Evolutionary conservation across 2,113 vertebrate species (phyloP).

Genomic region (Perccottus glenii): DNA sequence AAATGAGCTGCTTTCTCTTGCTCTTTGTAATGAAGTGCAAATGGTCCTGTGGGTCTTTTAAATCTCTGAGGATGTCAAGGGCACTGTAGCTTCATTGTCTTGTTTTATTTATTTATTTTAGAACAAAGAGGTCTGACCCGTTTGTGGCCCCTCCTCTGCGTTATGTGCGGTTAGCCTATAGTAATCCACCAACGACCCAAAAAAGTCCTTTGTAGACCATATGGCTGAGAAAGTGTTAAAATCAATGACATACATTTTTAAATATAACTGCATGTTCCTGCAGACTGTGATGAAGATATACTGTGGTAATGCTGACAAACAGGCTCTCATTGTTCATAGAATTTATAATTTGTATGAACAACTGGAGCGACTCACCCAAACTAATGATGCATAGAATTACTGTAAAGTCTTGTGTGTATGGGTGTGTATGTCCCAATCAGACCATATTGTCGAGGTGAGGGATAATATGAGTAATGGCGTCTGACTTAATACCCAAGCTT

Average conservation of each 20-base stretch:
- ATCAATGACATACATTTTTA: not conserved
- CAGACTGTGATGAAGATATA: not conserved
- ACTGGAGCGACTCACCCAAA: constrained; percentile 13
- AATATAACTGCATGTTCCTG: too few relatives aligned
- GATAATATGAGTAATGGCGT: constrained; percentile 20
- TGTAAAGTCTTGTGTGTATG: not conserved
- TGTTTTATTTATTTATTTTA: not conserved
- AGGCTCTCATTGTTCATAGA: not conserved
- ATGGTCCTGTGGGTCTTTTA: constrained; percentile 33
- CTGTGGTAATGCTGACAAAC: not conserved
- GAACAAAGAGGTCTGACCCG: constrained; percentile 50
- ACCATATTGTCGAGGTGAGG: constrained; percentile 14
- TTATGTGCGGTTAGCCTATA: constrained; percentile 20
- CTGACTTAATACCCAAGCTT: constrained; percentile 3
- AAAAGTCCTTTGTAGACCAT: constrained; percentile 55
- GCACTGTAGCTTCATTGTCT: constrained; percentile 26
- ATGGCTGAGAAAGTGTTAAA: constrained; percentile 49
- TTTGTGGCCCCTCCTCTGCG: constrained; percentile 53
- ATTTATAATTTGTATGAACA: not conserved
- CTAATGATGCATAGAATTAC: constrained; percentile 27
- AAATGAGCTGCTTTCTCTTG: constrained; percentile 54
- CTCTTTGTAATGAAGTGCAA: constrained; percentile 52
- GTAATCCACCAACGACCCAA: constrained; percentile 72
- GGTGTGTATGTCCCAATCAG: not conserved
- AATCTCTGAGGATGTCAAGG: constrained; percentile 15